Evolutionary conservation across 2,113 vertebrate genomes (phyloP).

Genomic region (Tamias sibiricus): DNA sequence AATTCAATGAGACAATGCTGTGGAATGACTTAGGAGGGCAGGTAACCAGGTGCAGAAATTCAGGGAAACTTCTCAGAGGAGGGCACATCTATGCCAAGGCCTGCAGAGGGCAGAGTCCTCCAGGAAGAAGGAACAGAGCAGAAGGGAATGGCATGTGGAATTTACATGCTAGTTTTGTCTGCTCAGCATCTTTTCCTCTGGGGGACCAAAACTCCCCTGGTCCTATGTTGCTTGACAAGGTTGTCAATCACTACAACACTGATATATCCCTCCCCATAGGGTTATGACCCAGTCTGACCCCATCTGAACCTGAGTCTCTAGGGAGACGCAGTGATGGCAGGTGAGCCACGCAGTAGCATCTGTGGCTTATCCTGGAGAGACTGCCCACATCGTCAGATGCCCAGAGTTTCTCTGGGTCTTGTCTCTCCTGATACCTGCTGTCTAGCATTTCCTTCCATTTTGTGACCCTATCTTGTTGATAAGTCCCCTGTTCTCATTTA

Average conservation of each 20-base stretch:
- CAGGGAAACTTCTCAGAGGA: background rate
- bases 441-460: background rate
- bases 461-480: background rate
- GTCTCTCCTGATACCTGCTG: accelerated
- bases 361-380: accelerated
- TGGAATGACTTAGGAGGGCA: background rate
- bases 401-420: background rate
- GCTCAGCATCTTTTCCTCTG: background rate
- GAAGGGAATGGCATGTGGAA: background rate
- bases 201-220: background rate
- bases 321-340: background rate
- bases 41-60: background rate
- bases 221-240: background rate
- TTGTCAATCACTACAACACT: background rate
- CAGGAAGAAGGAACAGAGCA: background rate
- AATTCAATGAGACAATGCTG: background rate
- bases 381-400: accelerated
- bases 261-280: accelerated
- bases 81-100: background rate
- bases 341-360: accelerated
- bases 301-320: background rate
- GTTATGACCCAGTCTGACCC: background rate
- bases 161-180: background rate
- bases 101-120: background rate
- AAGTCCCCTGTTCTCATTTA: background rate